Conservation (phyloP, 2,888 invertebrate species). For the Caradrina clavipalpis region DNA sequence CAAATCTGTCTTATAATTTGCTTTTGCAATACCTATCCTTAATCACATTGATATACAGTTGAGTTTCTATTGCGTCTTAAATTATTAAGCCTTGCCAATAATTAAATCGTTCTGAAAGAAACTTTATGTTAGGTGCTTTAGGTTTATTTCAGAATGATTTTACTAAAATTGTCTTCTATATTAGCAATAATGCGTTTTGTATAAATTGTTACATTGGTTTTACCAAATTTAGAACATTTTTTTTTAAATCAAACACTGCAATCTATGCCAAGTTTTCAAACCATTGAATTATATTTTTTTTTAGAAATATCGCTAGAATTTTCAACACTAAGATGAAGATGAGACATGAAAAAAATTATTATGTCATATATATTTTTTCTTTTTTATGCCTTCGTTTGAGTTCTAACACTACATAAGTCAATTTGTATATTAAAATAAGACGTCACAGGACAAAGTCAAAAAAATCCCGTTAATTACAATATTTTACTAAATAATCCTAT, state of each 20-base stretch:
- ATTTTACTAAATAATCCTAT: no score
- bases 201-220: background rate
- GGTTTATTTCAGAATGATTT: no score
- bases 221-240: background rate
- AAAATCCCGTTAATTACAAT: no score
- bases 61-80: conserved; percentile 2
- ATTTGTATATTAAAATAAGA: no score
- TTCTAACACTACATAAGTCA: no score
- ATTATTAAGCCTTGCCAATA: background rate
- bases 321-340: conserved; percentile 1
- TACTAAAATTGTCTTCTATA: conserved; percentile 2
- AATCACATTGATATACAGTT: background rate
- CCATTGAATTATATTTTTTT: background rate
- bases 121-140: no score
- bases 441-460: no score
- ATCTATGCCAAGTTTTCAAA: background rate
- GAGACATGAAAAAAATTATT: conserved; percentile 16
- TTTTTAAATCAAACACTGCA: background rate
- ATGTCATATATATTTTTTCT: background rate
- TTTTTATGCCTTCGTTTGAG: no score
- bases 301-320: background rate
- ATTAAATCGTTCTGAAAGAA: background rate
- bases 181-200: conserved; percentile 7
- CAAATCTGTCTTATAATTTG: background rate
- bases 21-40: background rate